Conservation (phyloP, 2,888 invertebrate species). For the Acanthacorydalis orientalis region DNA sequence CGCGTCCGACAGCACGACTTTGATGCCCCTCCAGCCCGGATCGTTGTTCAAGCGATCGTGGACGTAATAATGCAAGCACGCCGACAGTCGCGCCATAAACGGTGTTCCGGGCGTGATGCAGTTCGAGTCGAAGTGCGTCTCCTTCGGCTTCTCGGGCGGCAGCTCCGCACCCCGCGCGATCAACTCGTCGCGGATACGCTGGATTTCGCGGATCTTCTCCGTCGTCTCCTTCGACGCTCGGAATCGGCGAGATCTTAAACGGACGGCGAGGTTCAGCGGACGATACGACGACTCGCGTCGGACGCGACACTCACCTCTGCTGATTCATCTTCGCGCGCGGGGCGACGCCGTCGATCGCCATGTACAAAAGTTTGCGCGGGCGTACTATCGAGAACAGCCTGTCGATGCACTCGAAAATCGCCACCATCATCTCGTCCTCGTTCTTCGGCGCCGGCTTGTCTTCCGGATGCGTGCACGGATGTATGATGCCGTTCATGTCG, state of each 20-base stretch:
- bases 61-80: constrained; percentile 73
- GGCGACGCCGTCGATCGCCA: constrained; percentile 99
- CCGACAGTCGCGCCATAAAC: constrained; percentile 84
- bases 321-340: constrained; percentile 99
- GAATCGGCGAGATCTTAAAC: constrained; percentile 79
- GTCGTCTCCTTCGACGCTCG: constrained; percentile 87
- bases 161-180: constrained; percentile 52
- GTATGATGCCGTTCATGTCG: constrained; percentile 99
- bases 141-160: constrained; percentile 78
- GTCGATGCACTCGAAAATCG: constrained; percentile 98
- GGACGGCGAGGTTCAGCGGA: too few relatives aligned
- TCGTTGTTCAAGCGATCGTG: constrained; percentile 81
- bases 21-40: constrained; percentile 87
- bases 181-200: constrained; percentile 59
- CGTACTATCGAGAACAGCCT: constrained; percentile 82
- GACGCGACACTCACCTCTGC: constrained; percentile 33
- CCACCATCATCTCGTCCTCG: constrained; percentile 99
- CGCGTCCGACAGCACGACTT: constrained; percentile 95
- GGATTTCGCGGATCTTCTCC: constrained; percentile 77
- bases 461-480: constrained; percentile 99
- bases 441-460: constrained; percentile 93
- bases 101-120: constrained; percentile 99
- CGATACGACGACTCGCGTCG: too few relatives aligned
- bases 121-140: constrained; percentile 94
- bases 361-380: constrained; percentile 85